phyloP scores from a whole-genome alignment of 1,140 invertebrate species.

The Zaprionus ornatus region DNA sequence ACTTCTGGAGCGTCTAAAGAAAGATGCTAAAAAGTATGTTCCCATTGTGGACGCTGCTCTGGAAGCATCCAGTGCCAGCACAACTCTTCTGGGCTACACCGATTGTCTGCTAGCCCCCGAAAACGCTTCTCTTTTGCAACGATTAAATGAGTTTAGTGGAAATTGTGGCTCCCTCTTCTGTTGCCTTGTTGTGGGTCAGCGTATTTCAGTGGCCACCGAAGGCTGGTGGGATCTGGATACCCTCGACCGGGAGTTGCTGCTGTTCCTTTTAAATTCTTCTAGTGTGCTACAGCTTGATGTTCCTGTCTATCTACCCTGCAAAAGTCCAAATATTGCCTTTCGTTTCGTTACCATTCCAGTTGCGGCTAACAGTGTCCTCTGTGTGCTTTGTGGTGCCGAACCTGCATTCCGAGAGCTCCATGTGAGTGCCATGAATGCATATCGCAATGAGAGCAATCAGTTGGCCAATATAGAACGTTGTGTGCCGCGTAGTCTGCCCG shows the following conservation, averaged over 20 bases:
- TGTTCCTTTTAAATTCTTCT: constrained; percentile 86
- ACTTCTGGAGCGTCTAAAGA: constrained; percentile 70
- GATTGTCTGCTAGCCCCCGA: constrained; percentile 87
- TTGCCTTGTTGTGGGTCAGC: constrained; percentile 89
- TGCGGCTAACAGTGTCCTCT: constrained; percentile 68
- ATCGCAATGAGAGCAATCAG: constrained; percentile 57
- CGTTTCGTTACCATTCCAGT: constrained; percentile 75
- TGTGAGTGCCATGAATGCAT: constrained; percentile 61
- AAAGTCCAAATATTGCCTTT: constrained; percentile 87
- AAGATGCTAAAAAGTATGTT: constrained; percentile 77
- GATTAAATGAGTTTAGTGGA: constrained; percentile 85
- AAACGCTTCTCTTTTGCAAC: constrained; percentile 88
- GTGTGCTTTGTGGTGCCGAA: constrained; percentile 68
- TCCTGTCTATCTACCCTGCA: constrained; percentile 90
- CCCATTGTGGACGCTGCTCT: constrained; percentile 89
- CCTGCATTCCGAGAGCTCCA: constrained; percentile 70
- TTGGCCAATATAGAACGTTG: constrained; percentile 65
- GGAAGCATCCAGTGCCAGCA: constrained; percentile 87
- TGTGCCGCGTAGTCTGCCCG: constrained; percentile 67
- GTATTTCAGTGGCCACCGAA: constrained; percentile 89
- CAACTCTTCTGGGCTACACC: constrained; percentile 86
- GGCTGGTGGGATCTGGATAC: constrained; percentile 91
- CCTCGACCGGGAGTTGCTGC: constrained; percentile 89
- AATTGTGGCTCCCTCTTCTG: constrained; percentile 90
- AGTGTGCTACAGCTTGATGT: constrained; percentile 88